A percentile compares a stretch with the other conserved stretches of the same genome.
Evolutionary conservation across 2,113 vertebrate species (phyloP).

Genomic region (Cairina moschata): DNA sequence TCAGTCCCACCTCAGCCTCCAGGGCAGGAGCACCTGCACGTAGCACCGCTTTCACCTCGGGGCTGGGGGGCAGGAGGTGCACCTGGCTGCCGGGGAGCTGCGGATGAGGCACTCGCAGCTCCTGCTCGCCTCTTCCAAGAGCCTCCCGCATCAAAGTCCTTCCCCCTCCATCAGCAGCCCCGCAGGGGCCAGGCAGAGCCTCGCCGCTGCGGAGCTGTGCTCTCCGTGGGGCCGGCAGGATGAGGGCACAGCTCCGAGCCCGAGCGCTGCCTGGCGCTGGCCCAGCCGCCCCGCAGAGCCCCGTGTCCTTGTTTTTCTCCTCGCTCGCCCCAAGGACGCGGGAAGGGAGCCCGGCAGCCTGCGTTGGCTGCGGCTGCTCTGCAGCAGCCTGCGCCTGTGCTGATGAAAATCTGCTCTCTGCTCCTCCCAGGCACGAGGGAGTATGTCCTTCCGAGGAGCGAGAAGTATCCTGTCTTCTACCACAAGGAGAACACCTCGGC

Average conservation of each 20-base stretch:
- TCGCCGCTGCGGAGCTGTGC: not conserved
- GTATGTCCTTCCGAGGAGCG: constrained; percentile 38
- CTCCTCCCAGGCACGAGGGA: constrained; percentile 58
- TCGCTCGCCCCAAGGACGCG: accelerated
- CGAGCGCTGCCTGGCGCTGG: not conserved
- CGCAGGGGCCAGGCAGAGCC: not conserved
- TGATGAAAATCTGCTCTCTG: not conserved
- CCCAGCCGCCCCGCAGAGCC: not conserved
- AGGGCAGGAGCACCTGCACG: not conserved
- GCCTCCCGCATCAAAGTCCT: not conserved
- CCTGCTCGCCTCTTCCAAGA: not conserved
- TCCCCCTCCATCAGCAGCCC: not conserved
- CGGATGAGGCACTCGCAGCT: not conserved
- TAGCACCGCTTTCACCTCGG: accelerated
- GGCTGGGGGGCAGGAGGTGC: not conserved
- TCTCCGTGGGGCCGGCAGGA: not conserved
- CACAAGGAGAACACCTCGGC: constrained; percentile 64
- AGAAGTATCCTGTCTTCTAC: constrained; percentile 74
- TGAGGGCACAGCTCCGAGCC: not conserved
- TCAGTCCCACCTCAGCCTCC: not conserved
- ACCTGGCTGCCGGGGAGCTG: not conserved
- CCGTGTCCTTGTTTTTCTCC: accelerated
- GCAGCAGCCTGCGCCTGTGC: accelerated
- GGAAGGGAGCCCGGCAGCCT: not conserved
- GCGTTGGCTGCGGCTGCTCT: not conserved